Evolutionary conservation across 2,888 invertebrate genomes (phyloP).

Genomic region (Sphaerophoria taeniata): DNA sequence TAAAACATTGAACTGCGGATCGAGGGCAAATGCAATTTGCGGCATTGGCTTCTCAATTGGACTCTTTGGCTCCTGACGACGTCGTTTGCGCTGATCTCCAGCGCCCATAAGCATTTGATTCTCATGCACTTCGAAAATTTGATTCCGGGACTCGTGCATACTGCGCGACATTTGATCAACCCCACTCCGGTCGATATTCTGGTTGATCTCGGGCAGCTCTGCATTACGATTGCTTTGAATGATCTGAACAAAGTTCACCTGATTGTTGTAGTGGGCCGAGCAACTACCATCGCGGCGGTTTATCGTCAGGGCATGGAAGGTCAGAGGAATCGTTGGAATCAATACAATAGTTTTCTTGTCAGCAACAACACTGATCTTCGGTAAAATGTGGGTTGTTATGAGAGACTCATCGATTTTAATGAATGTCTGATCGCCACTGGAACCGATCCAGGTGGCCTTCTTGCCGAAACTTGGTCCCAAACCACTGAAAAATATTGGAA

Average conservation of each 20-base stretch:
- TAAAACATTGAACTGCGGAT: slow-evolving; percentile 95
- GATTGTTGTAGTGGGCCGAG: slow-evolving; percentile 92
- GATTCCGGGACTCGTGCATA: slow-evolving; percentile 82
- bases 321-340: slow-evolving; percentile 90
- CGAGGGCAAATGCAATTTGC: slow-evolving; percentile 85
- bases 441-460: slow-evolving; percentile 96
- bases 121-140: slow-evolving; percentile 81
- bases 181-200: slow-evolving; percentile 78
- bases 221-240: slow-evolving; percentile 85
- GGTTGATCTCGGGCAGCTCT: slow-evolving; percentile 80
- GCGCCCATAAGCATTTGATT: slow-evolving; percentile 76
- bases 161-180: slow-evolving; percentile 82
- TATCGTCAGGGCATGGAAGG: slow-evolving; percentile 94
- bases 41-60: slow-evolving; percentile 79
- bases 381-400: slow-evolving; percentile 95
- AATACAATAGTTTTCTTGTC: slow-evolving; percentile 93
- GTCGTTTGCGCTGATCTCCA: slow-evolving; percentile 76
- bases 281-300: slow-evolving; percentile 95
- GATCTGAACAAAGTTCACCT: slow-evolving; percentile 90
- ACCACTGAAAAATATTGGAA: slow-evolving; percentile 80
- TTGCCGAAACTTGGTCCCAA: slow-evolving; percentile 93
- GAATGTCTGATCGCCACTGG: slow-evolving; percentile 98
- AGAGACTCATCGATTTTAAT: slow-evolving; percentile 95
- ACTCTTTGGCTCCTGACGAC: slow-evolving; percentile 75
- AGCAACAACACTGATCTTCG: slow-evolving; percentile 94